Percentiles rank a stretch among this genome's conserved stretches.
These are phyloP conservation scores for Chaitophorus viminalis DNA, from an alignment of 2,888 invertebrate species.

Conservation along the genomic window DNA sequence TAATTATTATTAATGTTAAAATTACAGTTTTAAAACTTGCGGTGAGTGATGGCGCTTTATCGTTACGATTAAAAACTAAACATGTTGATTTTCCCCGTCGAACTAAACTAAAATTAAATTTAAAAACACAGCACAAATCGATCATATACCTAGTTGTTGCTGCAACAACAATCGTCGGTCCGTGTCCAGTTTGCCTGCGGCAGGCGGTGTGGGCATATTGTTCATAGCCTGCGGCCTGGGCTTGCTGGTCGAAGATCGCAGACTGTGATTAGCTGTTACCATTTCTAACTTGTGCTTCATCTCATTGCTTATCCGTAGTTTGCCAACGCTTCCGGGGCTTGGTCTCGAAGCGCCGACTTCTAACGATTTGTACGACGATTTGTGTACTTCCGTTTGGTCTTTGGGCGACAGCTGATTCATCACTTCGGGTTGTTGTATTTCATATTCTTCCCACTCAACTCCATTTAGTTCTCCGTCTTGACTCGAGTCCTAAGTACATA, in stretches of 20 bases:
- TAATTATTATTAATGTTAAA: neutral
- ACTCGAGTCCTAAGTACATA: conserved; percentile 64
- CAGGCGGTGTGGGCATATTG: conserved; percentile 68
- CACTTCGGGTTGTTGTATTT: conserved; percentile 69
- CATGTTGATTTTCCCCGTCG: neutral
- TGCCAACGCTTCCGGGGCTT: conserved; percentile 88
- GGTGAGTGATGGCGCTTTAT: neutral
- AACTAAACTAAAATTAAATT: neutral
- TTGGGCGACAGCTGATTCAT: conserved; percentile 17
- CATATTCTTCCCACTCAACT: conserved; percentile 88
- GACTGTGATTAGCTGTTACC: conserved; percentile 88
- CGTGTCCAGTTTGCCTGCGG: conserved; percentile 85
- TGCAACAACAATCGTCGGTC: conserved; percentile 79
- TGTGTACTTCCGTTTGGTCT: conserved; percentile 61
- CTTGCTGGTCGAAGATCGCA: conserved; percentile 75
- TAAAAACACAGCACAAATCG: neutral
- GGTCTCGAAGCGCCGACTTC: conserved; percentile 85
- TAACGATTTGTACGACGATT: conserved; percentile 70
- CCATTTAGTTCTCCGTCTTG: conserved; percentile 65
- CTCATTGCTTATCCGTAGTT: conserved; percentile 88
- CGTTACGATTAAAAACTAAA: neutral
- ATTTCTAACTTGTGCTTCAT: conserved; percentile 90
- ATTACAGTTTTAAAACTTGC: neutral
- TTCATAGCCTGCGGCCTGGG: conserved; percentile 64
- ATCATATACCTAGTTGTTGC: conserved; percentile 76